A percentile compares a stretch with the other conserved stretches of the same genome.
Conservation (phyloP, 2,888 invertebrate genomes). For the Mycalesis mineus region DNA sequence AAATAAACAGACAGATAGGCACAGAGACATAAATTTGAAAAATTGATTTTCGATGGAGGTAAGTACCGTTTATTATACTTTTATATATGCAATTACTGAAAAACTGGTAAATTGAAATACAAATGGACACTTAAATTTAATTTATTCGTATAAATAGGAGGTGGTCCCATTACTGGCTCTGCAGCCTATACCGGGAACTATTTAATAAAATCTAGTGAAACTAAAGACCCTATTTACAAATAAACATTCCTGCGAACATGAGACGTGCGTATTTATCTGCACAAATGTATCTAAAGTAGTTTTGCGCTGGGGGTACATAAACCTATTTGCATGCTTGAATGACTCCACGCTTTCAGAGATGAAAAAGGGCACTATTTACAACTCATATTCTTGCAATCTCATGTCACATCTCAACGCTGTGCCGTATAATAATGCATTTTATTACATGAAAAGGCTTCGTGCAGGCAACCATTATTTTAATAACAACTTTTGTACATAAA, state of each 20-base stretch:
- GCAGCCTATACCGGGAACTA: too few species aligned
- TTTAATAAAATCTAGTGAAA: background rate
- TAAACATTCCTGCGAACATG: background rate
- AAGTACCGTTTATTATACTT: too few species aligned
- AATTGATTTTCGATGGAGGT: too few species aligned
- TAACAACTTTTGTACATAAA: slow-evolving; percentile 41
- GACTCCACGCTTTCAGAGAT: slow-evolving; percentile 14
- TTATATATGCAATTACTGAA: too few species aligned
- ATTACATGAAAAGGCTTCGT: slow-evolving; percentile 36
- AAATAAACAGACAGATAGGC: too few species aligned
- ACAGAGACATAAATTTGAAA: too few species aligned
- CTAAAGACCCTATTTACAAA: background rate
- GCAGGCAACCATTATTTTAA: slow-evolving; percentile 49
- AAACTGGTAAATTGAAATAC: too few species aligned
- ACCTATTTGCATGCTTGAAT: slow-evolving; percentile 7
- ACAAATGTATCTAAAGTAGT: slow-evolving; percentile 1
- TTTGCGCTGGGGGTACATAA: background rate
- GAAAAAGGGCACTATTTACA: slow-evolving; percentile 25
- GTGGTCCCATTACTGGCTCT: too few species aligned
- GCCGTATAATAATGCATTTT: slow-evolving; percentile 30
- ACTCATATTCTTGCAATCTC: slow-evolving; percentile 28
- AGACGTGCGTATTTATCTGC: background rate
- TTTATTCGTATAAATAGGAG: too few species aligned
- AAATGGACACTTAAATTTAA: too few species aligned
- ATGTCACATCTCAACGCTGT: slow-evolving; percentile 24